Evolutionary conservation across 2,797 vertebrate genomes (phyloP).

Genomic region (Muscicapa striata): DNA sequence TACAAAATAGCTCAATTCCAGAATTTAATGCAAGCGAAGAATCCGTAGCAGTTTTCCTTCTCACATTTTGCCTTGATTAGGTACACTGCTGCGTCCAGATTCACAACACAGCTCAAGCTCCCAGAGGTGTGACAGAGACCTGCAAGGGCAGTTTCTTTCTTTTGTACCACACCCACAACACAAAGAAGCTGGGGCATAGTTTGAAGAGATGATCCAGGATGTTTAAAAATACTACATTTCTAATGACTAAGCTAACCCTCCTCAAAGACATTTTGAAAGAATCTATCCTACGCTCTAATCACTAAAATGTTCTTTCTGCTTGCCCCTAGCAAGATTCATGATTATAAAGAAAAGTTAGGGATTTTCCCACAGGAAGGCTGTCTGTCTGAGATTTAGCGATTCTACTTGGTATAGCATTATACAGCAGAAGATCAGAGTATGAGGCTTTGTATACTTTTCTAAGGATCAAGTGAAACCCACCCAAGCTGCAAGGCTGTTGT

Average conservation of each 20-base stretch:
- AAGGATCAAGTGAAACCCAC: neutral
- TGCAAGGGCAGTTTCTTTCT: neutral
- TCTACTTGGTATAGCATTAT: neutral
- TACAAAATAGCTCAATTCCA: conserved; percentile 26
- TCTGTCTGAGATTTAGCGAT: neutral
- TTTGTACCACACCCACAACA: neutral
- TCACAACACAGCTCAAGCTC: accelerated
- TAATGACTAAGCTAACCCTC: conserved; percentile 13
- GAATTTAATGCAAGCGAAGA: neutral
- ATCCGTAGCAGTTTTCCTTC: neutral
- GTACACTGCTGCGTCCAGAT: neutral
- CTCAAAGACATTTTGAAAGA: conserved; percentile 24
- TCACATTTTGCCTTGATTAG: neutral
- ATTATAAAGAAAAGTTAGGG: neutral
- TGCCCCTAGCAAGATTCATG: neutral
- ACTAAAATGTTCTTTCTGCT: neutral
- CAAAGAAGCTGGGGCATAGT: neutral
- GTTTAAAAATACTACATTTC: conserved; percentile 12
- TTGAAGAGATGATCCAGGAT: conserved; percentile 24
- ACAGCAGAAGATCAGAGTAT: neutral
- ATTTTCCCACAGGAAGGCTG: conserved; percentile 36
- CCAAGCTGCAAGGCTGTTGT: neutral
- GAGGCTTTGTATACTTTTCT: neutral
- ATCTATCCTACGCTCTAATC: conserved; percentile 12
- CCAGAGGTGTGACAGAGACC: neutral